phyloP scores from a whole-genome alignment of 2,113 vertebrate species.

The Pithys albifrons region DNA sequence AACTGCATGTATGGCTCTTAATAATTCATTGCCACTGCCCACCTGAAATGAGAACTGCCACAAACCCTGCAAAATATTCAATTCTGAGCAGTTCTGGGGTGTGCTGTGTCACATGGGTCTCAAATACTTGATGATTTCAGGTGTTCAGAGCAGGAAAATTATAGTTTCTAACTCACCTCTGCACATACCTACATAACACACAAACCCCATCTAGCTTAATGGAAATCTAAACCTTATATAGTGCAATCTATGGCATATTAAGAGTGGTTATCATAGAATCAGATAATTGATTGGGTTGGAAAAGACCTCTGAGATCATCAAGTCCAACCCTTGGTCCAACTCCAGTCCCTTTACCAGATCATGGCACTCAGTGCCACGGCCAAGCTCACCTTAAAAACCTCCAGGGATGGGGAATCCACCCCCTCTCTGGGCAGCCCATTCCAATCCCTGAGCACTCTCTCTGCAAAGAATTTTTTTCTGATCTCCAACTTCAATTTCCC shows the following conservation, averaged over 20 bases:
- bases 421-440: too few relatives aligned
- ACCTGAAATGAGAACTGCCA: background rate
- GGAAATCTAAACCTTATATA: rapidly evolving
- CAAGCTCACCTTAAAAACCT: too few relatives aligned
- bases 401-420: too few relatives aligned
- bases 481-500: too few relatives aligned
- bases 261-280: too few relatives aligned
- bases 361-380: too few relatives aligned
- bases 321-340: too few relatives aligned
- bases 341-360: too few relatives aligned
- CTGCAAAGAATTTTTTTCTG: too few relatives aligned
- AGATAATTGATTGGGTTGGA: too few relatives aligned
- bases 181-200: background rate
- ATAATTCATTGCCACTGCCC: background rate
- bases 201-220: background rate
- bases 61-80: background rate
- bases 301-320: too few relatives aligned
- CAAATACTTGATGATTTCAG: background rate
- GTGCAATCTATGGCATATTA: rapidly evolving
- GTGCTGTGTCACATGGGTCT: rapidly evolving
- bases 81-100: background rate
- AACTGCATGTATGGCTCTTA: rapidly evolving
- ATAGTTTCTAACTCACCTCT: background rate
- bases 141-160: background rate
- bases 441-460: too few relatives aligned